Base-by-base conservation (phyloP, 2,888 invertebrate genomes). In the Cosmia trapezina region DNA sequence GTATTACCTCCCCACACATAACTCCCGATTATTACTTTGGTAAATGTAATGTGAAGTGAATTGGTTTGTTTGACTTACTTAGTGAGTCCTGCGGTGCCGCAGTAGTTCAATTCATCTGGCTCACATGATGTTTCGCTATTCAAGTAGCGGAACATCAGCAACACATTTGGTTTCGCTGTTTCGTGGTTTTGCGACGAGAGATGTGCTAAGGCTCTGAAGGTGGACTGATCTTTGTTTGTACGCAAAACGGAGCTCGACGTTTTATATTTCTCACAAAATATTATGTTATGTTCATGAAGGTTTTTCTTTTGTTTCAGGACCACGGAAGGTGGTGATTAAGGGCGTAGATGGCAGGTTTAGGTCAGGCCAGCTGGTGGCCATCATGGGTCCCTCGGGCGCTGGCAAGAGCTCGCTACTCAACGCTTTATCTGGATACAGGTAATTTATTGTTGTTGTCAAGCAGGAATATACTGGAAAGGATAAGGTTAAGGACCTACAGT, bases 351-450 rank as follows among this genome's bases (percentile, higher is more conserved):
- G 97, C 67, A 95, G 95, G 86, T 97, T 97, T 91, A 91, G 94
- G 72, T 96, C 97, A 73, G 97, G 97, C 0, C 96, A 97, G 86
- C 93, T 97, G 76, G 96, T 97, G 60, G 97, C 97, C 72, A 97
- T 97, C 81, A 97, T 97, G 97, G 97, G 97, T 57, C 97, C 97
- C 14, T 97, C 97, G 2, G 97, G 97, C 56, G 97, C 97, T 22
- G 97, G 98, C 78, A 98, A 98, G 93, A 98, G 97, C 88, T 98
- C 98, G 78, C 96, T 98, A 8, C 97, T 98, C 86, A 98, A 98
- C 91, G 97, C 97, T 17, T 96, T 98, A 79, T 98, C 98, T 65
- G 98, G 98, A 88, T 98, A 97, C 93, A 97, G 97, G 98, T 98
- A 67, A 47, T 2, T 37, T 49, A 28, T 63, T n/a, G 28, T 53